These are phyloP conservation scores for Phasianus colchicus DNA, from an alignment of 2,113 vertebrate genomes.

Conservation along the genomic window DNA sequence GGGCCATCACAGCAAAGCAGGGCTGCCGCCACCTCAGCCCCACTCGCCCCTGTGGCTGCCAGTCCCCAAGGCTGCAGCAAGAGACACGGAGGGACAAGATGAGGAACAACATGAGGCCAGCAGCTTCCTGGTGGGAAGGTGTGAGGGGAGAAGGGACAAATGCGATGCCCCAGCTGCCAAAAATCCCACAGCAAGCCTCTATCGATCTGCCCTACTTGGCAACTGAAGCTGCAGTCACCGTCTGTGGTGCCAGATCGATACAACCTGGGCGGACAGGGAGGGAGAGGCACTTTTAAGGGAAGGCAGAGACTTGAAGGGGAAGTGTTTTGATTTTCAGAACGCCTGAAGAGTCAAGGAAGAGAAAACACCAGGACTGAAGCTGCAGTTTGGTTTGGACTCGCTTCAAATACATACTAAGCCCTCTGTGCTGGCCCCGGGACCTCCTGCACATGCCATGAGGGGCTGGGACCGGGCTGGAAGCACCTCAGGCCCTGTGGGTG, in stretches of 20 bases:
- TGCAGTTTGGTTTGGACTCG: not conserved
- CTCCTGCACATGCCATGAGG: not conserved
- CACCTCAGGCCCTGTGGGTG: not conserved
- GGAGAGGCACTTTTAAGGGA: constrained; percentile 4
- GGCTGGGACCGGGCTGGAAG: not conserved
- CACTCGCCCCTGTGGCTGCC: not conserved
- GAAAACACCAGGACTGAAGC: constrained; percentile 16
- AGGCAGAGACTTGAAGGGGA: not conserved
- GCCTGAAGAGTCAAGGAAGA: constrained; percentile 26
- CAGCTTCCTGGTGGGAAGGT: not conserved
- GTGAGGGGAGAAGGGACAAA: not conserved
- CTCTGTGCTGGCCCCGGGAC: not conserved
- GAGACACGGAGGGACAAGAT: not conserved
- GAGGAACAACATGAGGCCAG: accelerated
- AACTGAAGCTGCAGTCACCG: constrained; percentile 45
- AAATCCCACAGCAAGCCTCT: constrained; percentile 29
- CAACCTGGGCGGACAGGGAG: not conserved
- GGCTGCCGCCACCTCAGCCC: accelerated
- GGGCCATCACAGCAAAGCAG: not conserved
- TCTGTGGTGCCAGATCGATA: constrained; percentile 63
- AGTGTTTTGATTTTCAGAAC: constrained; percentile 26
- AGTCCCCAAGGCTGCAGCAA: not conserved
- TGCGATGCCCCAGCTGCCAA: constrained; percentile 48
- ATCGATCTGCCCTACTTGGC: constrained; percentile 74
- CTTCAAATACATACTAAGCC: constrained; percentile 33